Evolutionary conservation across 2,888 invertebrate species (phyloP), one percentile per base, ranked within the genome.

Genomic region (Lasioglossum marginatum): DNA sequence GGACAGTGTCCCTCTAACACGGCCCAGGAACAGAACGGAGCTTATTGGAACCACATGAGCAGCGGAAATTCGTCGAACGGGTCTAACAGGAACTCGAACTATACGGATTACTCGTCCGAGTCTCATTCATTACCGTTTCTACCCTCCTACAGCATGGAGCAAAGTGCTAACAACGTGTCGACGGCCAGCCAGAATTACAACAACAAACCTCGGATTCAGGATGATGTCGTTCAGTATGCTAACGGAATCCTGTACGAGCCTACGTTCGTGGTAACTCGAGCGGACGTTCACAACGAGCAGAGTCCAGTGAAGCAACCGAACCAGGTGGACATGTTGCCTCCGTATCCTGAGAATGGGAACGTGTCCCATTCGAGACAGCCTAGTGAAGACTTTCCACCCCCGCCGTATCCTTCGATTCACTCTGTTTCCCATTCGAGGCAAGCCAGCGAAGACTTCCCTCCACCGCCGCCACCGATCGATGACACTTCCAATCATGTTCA

Each of bases 371-470:
- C 96, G 2, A 93, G 96, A 48, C 96, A 96, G 91, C 94, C 96
- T 1, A 96, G 96, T 90, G 96, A 96, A 89, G 96, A 96, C 70
- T 96, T 96, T 79, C 96, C 96, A 34, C 96, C 96, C 5, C 98
- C 98, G 1, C 98, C 98, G 0, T 98, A 98, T 93, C 98, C 98
- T 2, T 97, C 97, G 92, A 96, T 97, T 90, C 97, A 97, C 89
- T 98, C 98, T 0, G 97, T 96, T 0, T 96, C 97, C 79, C 98
- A 98, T 94, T 98, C 98, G 2, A 96, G 98, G 74, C 98, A 98
- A 94, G 97, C 98, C 0, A 98, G 98, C 94, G 98, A 98, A 95
- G 98, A 98, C 92, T 98, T 98, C 92, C 98, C 98, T 74, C 98
- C 98, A 8, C 98, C 98, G n/a, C 98, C 98, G 0, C 97, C 97